These are phyloP conservation scores for Hirtodrosophila histrioides DNA, from an alignment of 2,888 invertebrate species.

Conservation along the genomic window DNA sequence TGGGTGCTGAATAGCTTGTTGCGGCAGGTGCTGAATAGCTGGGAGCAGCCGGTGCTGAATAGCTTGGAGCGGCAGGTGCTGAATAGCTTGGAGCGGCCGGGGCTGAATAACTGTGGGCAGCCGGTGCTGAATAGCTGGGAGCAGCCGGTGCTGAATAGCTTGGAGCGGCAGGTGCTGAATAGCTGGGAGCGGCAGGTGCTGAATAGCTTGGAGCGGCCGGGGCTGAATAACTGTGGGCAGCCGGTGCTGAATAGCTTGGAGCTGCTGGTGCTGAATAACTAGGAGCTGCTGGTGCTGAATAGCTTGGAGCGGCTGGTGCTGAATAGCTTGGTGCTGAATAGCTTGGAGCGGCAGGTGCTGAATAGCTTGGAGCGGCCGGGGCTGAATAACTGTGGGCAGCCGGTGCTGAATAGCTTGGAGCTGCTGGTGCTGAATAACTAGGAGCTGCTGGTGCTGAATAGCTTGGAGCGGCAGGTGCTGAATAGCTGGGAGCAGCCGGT, in stretches of 20 bases:
- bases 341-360: too few relatives aligned
- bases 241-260: slow-evolving; percentile 41
- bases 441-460: too few relatives aligned
- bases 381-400: too few relatives aligned
- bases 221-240: slow-evolving; percentile 2
- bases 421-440: too few relatives aligned
- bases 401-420: too few relatives aligned
- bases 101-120: slow-evolving; percentile 25
- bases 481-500: too few relatives aligned
- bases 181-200: not conserved
- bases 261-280: too few relatives aligned
- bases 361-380: too few relatives aligned
- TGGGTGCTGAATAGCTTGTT: slow-evolving; percentile 9
- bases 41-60: slow-evolving; percentile 12
- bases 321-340: too few relatives aligned
- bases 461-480: too few relatives aligned
- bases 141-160: slow-evolving; percentile 15
- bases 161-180: not conserved
- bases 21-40: slow-evolving; percentile 16
- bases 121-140: slow-evolving; percentile 30
- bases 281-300: too few relatives aligned
- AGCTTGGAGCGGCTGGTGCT: too few relatives aligned
- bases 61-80: not conserved
- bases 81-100: slow-evolving; percentile 1
- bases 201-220: slow-evolving; percentile 3